Conservation (phyloP, 2,113 vertebrate species). For the Zosterops japonicus region DNA sequence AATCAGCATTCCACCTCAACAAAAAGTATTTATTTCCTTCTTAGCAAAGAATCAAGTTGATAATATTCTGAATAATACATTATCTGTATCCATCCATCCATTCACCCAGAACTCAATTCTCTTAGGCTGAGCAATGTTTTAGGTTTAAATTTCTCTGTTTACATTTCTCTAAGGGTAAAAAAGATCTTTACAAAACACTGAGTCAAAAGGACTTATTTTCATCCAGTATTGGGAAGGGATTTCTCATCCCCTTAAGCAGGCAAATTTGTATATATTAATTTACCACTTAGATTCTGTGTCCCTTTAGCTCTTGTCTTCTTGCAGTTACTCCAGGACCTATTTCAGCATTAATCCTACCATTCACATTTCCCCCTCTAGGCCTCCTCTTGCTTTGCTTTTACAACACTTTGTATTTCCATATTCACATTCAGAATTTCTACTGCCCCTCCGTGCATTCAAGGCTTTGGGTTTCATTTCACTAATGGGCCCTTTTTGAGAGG, state of each 20-base stretch:
- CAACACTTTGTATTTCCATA: background rate
- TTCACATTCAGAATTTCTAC: background rate
- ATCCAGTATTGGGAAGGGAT: background rate
- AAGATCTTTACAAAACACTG: background rate
- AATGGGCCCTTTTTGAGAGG: background rate
- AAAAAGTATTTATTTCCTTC: constrained; percentile 8
- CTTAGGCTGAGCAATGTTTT: background rate
- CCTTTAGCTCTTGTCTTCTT: background rate
- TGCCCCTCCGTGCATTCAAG: background rate
- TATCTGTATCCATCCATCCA: constrained; percentile 15
- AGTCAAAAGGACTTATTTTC: constrained; percentile 9
- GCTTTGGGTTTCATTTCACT: background rate
- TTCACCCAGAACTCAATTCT: constrained; percentile 30
- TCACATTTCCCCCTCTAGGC: background rate
- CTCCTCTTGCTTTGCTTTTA: background rate
- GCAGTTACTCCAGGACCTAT: background rate
- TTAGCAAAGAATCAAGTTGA: constrained; percentile 11
- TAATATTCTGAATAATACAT: constrained; percentile 40
- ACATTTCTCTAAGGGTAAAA: constrained; percentile 1
- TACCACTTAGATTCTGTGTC: background rate
- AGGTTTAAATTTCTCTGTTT: constrained; percentile 11
- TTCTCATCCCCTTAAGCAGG: background rate
- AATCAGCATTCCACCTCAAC: background rate
- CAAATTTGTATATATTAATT: constrained; percentile 27
- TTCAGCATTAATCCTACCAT: background rate